Base-by-base conservation (phyloP, 2,888 invertebrate species). In the Eulithis prunata region DNA sequence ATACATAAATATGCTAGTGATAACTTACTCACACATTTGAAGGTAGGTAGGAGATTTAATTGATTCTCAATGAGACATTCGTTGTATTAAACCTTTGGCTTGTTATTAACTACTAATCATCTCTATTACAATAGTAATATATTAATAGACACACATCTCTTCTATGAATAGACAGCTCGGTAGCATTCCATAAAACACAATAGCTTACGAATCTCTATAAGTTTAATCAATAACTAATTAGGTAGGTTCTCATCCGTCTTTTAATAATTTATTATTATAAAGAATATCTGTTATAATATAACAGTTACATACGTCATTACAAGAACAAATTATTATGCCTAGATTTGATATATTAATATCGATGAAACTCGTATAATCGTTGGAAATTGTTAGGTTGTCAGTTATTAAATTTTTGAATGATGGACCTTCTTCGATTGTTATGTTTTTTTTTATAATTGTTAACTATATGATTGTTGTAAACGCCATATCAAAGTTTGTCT, bases 311-410 rank as follows among this genome's bases (percentile, higher is more conserved):
- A 8, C 62, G 62, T 64, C 61, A 59, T 49, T 58, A 69, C 61
- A 53, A 62, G 66, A 68, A 68, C 72, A 70, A n/a, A 74, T 74
- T 76, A 74, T 74, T 76, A 73, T 72, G 71, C 74, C 71, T 74
- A 77, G 71, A 71, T 54, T 54, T 49, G 46, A 56, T 49, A 64
- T 74, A 75, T 77, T 69, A 77, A 66, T 74, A 75, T 76, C 72
- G 74, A 76, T 77, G 74, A 75, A 68, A 65, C 66, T 55, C 68
- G 57, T 70, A 52, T 72, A 73, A 75, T 73, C 68, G 69, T 72
- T 71, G 46, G 57, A 72, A 82, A 84, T 82, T 83, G 77, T 81
- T 82, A 79, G 76, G 78, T 75, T 83, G 79, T 80, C 80, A 75
- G 73, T 71, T 73, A 64, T 65, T 66, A 60, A 57, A 38, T 54